A percentile compares a stretch with the other conserved stretches of the same genome.
Conservation (phyloP, 2,888 invertebrate genomes). For the Apoda limacodes region DNA sequence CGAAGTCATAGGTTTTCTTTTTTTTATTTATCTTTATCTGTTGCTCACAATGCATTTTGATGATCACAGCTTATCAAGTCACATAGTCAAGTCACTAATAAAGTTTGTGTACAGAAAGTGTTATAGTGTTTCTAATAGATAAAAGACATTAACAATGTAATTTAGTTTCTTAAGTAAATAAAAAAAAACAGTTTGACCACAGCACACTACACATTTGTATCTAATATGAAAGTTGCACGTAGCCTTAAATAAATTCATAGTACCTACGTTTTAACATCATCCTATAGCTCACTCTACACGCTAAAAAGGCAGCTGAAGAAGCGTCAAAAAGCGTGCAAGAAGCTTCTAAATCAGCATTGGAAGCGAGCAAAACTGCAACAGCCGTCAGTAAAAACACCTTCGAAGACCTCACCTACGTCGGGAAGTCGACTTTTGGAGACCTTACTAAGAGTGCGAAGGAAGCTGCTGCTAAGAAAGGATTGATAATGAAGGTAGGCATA, state of each 20-base stretch:
- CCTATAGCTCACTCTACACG: constrained; percentile 82
- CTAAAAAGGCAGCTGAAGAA: constrained; percentile 88
- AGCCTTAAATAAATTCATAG: background rate
- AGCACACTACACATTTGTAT: no score
- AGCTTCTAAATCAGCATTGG: constrained; percentile 85
- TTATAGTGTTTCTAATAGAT: no score
- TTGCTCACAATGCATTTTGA: no score
- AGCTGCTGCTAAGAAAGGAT: constrained; percentile 85
- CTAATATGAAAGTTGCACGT: background rate
- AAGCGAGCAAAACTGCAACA: constrained; percentile 89
- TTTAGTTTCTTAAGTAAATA: no score
- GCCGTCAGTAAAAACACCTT: constrained; percentile 89
- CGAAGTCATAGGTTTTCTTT: no score
- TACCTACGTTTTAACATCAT: constrained; percentile 1
- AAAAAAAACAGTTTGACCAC: no score
- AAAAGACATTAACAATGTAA: no score
- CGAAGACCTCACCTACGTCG: constrained; percentile 89
- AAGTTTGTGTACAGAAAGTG: no score
- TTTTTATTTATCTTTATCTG: no score
- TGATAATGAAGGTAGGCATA: constrained; percentile 74
- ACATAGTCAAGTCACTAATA: no score
- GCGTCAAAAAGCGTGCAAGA: constrained; percentile 86
- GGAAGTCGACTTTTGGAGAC: constrained; percentile 91
- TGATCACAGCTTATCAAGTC: no score
- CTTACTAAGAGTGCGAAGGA: constrained; percentile 93